Conservation (phyloP, 2,797 vertebrate genomes). For the Champsocephalus gunnari region DNA sequence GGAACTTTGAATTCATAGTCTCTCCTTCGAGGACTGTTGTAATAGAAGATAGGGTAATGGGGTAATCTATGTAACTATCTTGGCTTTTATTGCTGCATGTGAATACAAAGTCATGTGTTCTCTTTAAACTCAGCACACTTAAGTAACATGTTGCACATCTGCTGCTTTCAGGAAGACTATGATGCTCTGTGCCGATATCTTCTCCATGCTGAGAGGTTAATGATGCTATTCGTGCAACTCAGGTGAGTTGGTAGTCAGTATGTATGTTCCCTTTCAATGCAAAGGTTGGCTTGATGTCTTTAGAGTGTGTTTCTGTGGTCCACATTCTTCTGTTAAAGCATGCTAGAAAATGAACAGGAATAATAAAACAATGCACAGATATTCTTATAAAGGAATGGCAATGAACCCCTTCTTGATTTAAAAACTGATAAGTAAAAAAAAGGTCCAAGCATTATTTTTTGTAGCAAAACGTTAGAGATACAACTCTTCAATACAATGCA, state of each 20-base stretch:
- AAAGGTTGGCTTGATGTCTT: neutral
- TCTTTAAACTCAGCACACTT: conserved; percentile 4
- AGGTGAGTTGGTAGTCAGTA: conserved; percentile 13
- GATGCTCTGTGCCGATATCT: neutral
- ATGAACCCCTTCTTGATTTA: conserved; percentile 15
- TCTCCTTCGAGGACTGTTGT: neutral
- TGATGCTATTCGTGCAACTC: conserved; percentile 15
- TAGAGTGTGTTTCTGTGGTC: neutral
- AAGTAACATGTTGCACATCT: conserved; percentile 24
- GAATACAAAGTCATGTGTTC: conserved; percentile 30
- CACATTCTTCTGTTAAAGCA: neutral
- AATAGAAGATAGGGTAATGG: conserved; percentile 18
- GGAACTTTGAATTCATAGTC: conserved; percentile 27
- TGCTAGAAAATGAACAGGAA: conserved; percentile 15
- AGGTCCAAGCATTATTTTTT: conserved; percentile 16
- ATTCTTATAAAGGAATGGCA: neutral
- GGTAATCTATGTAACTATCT: conserved; percentile 30
- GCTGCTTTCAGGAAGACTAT: neutral
- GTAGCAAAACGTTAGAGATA: conserved; percentile 18
- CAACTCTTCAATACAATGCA: conserved; percentile 40
- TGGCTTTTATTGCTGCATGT: conserved; percentile 35
- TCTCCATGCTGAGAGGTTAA: neutral
- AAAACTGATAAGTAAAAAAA: conserved; percentile 17
- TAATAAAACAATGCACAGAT: conserved; percentile 5
- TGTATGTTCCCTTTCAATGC: neutral